Percentiles rank a stretch among this genome's conserved stretches.
Conservation (phyloP, 2,888 invertebrate species). For the Acronicta alni region DNA sequence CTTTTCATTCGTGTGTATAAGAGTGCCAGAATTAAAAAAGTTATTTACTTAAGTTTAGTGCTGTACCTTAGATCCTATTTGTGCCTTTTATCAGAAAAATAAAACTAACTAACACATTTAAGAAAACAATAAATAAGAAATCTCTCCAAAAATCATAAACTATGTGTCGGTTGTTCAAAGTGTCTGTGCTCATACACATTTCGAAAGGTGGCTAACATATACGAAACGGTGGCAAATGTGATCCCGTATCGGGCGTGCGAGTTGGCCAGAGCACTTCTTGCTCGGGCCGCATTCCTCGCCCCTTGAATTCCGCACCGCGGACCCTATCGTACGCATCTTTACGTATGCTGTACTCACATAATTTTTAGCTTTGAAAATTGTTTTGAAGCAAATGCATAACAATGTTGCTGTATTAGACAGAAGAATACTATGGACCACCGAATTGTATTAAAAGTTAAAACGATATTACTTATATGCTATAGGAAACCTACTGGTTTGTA, state of each 20-base stretch:
- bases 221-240: slow-evolving; percentile 58
- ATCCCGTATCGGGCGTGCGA: slow-evolving; percentile 59
- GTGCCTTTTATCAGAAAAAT: too few relatives aligned
- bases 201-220: slow-evolving; percentile 48
- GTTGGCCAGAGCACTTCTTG: slow-evolving; percentile 74
- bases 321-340: slow-evolving; percentile 47
- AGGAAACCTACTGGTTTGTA: too few relatives aligned
- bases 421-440: not conserved
- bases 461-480: too few relatives aligned
- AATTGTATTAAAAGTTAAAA: not conserved
- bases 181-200: slow-evolving; percentile 29
- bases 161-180: slow-evolving; percentile 20
- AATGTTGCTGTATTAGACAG: not conserved
- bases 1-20: too few relatives aligned
- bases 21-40: too few relatives aligned
- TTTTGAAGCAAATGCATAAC: not conserved
- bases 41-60: too few relatives aligned
- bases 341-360: slow-evolving; percentile 46
- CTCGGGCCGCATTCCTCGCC: slow-evolving; percentile 78
- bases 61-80: too few relatives aligned
- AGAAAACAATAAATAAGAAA: too few relatives aligned
- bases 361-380: slow-evolving; percentile 27
- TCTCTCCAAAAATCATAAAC: slow-evolving; percentile 9
- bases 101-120: too few relatives aligned
- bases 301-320: slow-evolving; percentile 74